Evolutionary conservation across 2,888 invertebrate genomes (phyloP).

Genomic region (Pseudococcus viburni): DNA sequence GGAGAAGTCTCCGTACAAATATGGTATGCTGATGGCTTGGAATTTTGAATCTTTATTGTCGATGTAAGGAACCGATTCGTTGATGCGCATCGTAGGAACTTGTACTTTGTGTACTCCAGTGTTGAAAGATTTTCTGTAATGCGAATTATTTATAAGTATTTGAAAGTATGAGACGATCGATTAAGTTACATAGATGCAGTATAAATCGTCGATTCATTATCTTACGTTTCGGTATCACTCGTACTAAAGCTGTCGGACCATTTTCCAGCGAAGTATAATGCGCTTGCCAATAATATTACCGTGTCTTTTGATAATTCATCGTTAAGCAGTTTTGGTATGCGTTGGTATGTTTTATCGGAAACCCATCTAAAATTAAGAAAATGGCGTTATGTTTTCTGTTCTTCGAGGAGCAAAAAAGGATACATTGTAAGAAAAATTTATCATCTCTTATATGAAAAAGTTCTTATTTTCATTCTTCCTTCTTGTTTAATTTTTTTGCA

Average conservation of each 20-base stretch:
- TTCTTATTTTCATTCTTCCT: too few relatives aligned
- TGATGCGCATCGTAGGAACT: slow-evolving; percentile 80
- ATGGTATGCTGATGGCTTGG: slow-evolving; percentile 71
- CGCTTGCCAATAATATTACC: slow-evolving; percentile 78
- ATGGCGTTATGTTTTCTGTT: too few relatives aligned
- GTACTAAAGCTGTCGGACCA: slow-evolving; percentile 78
- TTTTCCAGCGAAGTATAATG: slow-evolving; percentile 81
- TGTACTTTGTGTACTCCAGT: slow-evolving; percentile 68
- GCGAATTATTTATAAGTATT: too few relatives aligned
- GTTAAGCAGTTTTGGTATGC: slow-evolving; percentile 76
- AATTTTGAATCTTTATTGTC: slow-evolving; percentile 74
- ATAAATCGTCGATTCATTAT: too few relatives aligned
- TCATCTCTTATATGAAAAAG: too few relatives aligned
- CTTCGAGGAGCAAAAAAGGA: too few relatives aligned
- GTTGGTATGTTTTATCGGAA: slow-evolving; percentile 75
- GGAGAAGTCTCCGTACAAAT: slow-evolving; percentile 71
- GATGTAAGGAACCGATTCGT: slow-evolving; percentile 76
- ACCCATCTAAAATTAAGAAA: slow-evolving; percentile 74
- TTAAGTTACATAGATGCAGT: too few relatives aligned
- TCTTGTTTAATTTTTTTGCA: too few relatives aligned
- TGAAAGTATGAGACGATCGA: too few relatives aligned
- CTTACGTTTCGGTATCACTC: slow-evolving; percentile 74
- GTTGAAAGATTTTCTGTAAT: slow-evolving; percentile 3
- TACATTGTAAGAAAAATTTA: too few relatives aligned
- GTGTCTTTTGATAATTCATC: slow-evolving; percentile 75